Evolutionary conservation across 2,888 invertebrate genomes (phyloP).

Genomic region (Nineta flava): DNA sequence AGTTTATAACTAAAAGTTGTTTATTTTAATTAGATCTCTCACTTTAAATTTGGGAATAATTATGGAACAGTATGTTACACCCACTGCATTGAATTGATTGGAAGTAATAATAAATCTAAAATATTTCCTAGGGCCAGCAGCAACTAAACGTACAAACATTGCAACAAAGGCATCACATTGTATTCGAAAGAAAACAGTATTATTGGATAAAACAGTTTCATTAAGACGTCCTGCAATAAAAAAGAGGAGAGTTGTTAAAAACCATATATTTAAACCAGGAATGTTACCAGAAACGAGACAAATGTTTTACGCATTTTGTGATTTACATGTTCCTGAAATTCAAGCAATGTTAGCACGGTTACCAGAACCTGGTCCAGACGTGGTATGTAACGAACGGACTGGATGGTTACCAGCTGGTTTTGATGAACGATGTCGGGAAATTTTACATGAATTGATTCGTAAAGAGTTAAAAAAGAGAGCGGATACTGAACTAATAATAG

Average conservation of each 20-base stretch:
- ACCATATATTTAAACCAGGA: constrained; percentile 49
- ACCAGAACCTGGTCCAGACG: constrained; percentile 38
- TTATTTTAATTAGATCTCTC: no score
- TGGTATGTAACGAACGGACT: constrained; percentile 50
- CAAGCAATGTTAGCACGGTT: constrained; percentile 56
- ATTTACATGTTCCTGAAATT: constrained; percentile 64
- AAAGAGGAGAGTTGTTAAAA: constrained; percentile 14
- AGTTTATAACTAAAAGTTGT: no score
- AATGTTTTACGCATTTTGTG: constrained; percentile 75
- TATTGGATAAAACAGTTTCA: no score
- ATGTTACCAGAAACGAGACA: constrained; percentile 67
- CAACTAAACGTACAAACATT: constrained; percentile 13
- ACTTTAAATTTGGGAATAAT: no score
- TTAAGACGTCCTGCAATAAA: no score
- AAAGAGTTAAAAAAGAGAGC: constrained; percentile 27
- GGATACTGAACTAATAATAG: constrained; percentile 15
- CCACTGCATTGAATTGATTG: no score
- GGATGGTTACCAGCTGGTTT: constrained; percentile 66
- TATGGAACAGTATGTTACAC: no score
- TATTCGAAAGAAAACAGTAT: background rate
- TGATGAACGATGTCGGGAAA: constrained; percentile 53
- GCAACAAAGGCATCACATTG: background rate
- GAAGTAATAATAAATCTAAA: background rate
- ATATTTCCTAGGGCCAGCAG: constrained; percentile 1
- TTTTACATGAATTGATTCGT: constrained; percentile 48